Conservation (phyloP, 2,113 vertebrate species). For the Sorex fumeus region DNA sequence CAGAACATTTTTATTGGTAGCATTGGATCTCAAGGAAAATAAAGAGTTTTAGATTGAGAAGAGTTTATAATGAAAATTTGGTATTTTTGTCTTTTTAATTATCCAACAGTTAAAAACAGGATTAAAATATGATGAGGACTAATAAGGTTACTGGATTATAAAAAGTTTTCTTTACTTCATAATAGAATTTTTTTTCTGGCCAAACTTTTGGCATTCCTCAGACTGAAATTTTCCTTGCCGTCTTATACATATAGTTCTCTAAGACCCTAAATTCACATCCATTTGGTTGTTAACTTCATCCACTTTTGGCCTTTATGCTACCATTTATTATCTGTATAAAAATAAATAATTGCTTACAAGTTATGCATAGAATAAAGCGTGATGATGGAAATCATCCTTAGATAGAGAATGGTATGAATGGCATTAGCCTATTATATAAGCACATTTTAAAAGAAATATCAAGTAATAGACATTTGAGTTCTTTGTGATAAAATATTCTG, state of each 20-base stretch:
- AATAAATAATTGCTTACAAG: neutral
- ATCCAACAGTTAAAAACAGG: neutral
- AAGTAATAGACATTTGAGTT: neutral
- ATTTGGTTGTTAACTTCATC: neutral
- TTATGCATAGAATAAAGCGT: neutral
- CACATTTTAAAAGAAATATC: neutral
- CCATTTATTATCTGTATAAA: neutral
- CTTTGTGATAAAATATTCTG: neutral
- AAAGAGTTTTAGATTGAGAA: neutral
- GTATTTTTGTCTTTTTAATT: constrained; percentile 42
- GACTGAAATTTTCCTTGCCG: neutral
- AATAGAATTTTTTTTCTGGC: neutral
- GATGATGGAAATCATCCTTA: neutral
- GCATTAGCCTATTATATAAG: neutral
- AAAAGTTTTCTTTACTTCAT: neutral
- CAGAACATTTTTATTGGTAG: neutral
- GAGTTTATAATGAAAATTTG: neutral
- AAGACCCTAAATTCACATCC: neutral
- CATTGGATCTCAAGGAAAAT: neutral
- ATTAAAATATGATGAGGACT: constrained; percentile 15
- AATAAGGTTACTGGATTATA: neutral
- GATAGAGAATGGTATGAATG: neutral
- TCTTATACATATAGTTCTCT: neutral
- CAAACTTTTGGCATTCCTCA: neutral
- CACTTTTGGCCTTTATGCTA: neutral